Base-by-base conservation (phyloP, 2,797 vertebrate species). In the Anolis apletophallus region DNA sequence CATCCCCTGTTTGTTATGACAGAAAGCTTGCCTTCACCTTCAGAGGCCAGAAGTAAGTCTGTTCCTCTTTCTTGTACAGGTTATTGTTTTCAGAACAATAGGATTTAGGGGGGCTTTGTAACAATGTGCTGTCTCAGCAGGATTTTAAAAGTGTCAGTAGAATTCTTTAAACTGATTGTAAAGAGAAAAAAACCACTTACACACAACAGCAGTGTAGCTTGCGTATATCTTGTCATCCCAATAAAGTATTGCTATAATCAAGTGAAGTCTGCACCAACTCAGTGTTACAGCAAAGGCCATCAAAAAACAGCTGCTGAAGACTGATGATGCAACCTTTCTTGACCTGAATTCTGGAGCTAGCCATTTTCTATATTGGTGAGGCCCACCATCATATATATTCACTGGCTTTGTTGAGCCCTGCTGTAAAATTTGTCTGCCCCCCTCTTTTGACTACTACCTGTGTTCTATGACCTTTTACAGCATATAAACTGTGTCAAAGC, bases 251-350 rank as follows among this genome's bases (percentile, higher is more conserved):
- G 29, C 34, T 81, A 59, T 52, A 86, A 55, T 67, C 46, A 78
- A 87, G 17, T 72, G 50, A n/a, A 59, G 23, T 83, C 76, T 73
- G 67, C 16, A 11, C 40, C 59, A 83, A n/a, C 67, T 83, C 54
- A 71, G 21, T 52, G 74, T 87, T 72, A 73, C n/a, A 87, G 19
- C 55, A 71, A 78, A 69, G 17, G 13, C n/a, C 52, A 71, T 36
- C 40, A 55, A 83, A 84, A 57, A 46, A 50, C 36, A 36, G 16
- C 59, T 68, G 61, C 46, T 5, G 46, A 88, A 85, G 81, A 89
- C 6, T 26, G 40, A 83, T 64, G 74, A 78, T 54, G n/a, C 46
- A 40, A 32, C 23, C 72, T 64, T 12, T 29, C 69, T 12, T 84
- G 69, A 84, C 71, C 71, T 14, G 26, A 86, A 79, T 68, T 72